These are phyloP conservation scores for Graphium colonna DNA, from an alignment of 2,888 invertebrate species.

Conservation along the genomic window DNA sequence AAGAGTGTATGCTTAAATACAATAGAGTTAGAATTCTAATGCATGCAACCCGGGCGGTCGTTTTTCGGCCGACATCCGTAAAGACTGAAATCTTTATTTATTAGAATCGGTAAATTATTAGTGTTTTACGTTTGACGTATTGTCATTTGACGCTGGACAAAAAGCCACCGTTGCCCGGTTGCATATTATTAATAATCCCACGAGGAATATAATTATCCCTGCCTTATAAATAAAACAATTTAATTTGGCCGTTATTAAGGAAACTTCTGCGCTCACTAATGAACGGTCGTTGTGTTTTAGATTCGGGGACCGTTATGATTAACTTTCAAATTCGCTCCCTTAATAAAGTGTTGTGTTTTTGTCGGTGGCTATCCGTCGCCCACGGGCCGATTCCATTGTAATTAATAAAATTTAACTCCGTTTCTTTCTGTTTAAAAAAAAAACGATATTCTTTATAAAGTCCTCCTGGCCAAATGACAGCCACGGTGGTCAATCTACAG, in stretches of 20 bases:
- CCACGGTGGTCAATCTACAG: no score
- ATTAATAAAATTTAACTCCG: no score
- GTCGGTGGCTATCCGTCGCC: no score
- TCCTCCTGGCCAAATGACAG: no score
- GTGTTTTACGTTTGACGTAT: conserved; percentile 63
- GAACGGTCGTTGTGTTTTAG: conserved; percentile 4
- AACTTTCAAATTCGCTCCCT: background rate
- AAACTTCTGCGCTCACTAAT: conserved; percentile 15
- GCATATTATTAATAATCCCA: conserved; percentile 27
- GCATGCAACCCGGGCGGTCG: conserved; percentile 72
- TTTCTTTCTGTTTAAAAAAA: no score
- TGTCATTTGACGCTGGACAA: conserved; percentile 50
- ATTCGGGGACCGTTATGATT: background rate
- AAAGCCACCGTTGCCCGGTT: conserved; percentile 36
- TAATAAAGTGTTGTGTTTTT: no score
- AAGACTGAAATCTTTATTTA: conserved; percentile 77
- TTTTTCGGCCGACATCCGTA: conserved; percentile 64
- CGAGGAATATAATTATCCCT: conserved; percentile 20
- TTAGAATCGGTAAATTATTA: conserved; percentile 75
- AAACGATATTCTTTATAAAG: no score
- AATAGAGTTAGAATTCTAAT: conserved; percentile 72
- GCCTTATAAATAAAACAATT: conserved; percentile 22
- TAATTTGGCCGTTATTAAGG: conserved; percentile 18
- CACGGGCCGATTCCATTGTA: no score
- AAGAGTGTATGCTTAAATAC: conserved; percentile 73